A percentile compares a stretch with the other conserved stretches of the same genome.
Evolutionary conservation across 2,797 vertebrate genomes (phyloP).

Genomic region (Acanthurus leucopareius): DNA sequence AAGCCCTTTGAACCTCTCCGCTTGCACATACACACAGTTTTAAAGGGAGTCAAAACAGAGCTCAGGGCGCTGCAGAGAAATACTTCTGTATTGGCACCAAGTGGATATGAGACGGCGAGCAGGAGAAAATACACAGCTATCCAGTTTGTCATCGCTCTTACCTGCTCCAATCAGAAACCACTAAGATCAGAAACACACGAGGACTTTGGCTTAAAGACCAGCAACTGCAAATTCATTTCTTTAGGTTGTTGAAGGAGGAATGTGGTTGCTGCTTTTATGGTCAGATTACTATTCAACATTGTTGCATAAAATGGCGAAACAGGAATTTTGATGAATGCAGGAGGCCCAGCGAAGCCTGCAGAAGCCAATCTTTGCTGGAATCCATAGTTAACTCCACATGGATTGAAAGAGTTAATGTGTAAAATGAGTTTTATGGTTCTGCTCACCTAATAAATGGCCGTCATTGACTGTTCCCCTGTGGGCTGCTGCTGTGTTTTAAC

Average conservation of each 20-base stretch:
- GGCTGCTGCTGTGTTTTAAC: constrained; percentile 37
- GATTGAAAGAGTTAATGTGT: constrained; percentile 11
- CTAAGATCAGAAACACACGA: constrained; percentile 44
- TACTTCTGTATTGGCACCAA: constrained; percentile 31
- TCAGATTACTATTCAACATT: background rate
- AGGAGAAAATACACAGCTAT: constrained; percentile 34
- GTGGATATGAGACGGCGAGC: constrained; percentile 35
- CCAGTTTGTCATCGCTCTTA: constrained; percentile 52
- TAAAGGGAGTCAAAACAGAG: constrained; percentile 47
- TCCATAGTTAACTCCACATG: background rate
- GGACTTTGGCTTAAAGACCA: constrained; percentile 26
- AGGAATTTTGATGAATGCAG: background rate
- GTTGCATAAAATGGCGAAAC: background rate
- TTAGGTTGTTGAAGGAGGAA: background rate
- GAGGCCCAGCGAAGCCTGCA: background rate
- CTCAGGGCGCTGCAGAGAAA: constrained; percentile 51
- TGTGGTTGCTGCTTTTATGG: background rate
- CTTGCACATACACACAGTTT: constrained; percentile 42
- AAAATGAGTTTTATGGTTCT: constrained; percentile 42
- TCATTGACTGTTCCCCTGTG: constrained; percentile 19
- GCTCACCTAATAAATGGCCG: constrained; percentile 45
- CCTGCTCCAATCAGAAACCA: constrained; percentile 46
- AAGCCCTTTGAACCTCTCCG: constrained; percentile 55
- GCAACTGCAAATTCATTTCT: constrained; percentile 9
- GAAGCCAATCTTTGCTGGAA: background rate